These are phyloP conservation scores for Actenoides lindsayi DNA, from an alignment of 2,113 vertebrate genomes.

Conservation along the genomic window DNA sequence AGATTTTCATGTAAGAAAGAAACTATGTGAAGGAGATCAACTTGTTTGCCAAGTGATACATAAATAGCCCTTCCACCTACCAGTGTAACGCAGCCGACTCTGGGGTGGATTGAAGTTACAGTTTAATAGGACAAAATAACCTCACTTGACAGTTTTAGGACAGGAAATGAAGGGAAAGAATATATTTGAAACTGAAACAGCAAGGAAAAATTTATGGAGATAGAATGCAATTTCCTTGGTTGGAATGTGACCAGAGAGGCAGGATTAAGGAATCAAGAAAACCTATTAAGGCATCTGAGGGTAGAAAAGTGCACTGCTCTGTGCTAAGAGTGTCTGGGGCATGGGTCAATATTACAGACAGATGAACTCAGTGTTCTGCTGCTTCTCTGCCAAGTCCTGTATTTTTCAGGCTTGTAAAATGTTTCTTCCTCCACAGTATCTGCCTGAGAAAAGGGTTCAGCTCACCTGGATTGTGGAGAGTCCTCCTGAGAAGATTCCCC, in stretches of 20 bases:
- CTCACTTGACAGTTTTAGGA: slow-evolving; percentile 39
- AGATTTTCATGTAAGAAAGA: background rate
- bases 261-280: slow-evolving; percentile 60
- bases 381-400: background rate
- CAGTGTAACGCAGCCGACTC: rapidly evolving
- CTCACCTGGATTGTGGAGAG: slow-evolving; percentile 76
- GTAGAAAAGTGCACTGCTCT: background rate
- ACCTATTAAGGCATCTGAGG: slow-evolving; percentile 20
- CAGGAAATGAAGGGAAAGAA: background rate
- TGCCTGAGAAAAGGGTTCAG: background rate
- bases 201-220: slow-evolving; percentile 40
- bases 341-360: background rate
- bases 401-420: background rate
- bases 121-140: slow-evolving; percentile 31
- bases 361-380: background rate
- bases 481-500: slow-evolving; percentile 55
- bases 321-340: slow-evolving; percentile 19
- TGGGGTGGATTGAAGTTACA: background rate
- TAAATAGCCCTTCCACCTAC: background rate
- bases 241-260: slow-evolving; percentile 51
- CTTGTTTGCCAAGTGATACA: background rate
- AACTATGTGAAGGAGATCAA: background rate
- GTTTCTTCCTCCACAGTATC: background rate
- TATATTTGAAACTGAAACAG: slow-evolving; percentile 22
- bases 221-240: slow-evolving; percentile 56